phyloP scores from a whole-genome alignment of 2,113 vertebrate genomes.

The Prochilodus magdalenae region DNA sequence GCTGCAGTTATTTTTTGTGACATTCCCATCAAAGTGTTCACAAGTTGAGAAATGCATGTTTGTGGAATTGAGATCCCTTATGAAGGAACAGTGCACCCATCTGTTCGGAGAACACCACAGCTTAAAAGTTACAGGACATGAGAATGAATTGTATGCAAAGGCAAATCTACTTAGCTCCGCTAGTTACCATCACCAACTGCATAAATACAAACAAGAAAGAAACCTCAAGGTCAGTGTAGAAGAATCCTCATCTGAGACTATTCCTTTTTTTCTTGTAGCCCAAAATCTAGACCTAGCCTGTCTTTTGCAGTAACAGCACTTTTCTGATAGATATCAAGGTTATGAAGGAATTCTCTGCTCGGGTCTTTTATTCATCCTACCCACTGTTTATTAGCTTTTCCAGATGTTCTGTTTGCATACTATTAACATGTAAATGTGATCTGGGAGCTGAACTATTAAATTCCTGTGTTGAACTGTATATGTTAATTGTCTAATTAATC shows the following conservation, averaged over 20 bases:
- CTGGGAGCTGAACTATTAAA: neutral
- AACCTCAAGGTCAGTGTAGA: too few species aligned
- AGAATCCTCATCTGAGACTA: neutral
- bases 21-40: too few species aligned
- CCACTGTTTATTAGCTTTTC: neutral
- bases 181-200: neutral
- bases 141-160: neutral
- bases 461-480: neutral
- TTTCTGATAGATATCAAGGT: neutral
- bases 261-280: neutral
- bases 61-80: too few species aligned
- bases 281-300: neutral
- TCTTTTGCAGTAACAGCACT: neutral
- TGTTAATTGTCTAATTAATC: neutral
- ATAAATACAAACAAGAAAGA: too few species aligned
- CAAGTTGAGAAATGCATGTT: too few species aligned
- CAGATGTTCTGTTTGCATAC: neutral
- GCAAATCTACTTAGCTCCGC: neutral
- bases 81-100: too few species aligned
- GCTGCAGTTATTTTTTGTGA: too few species aligned
- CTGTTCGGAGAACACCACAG: too few species aligned
- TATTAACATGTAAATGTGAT: constrained; percentile 14
- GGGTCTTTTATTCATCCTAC: neutral
- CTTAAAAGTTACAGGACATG: neutral
- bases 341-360: neutral